These are phyloP conservation scores for Manis pentadactyla DNA, from an alignment of 2,797 vertebrate species.

Conservation along the genomic window DNA sequence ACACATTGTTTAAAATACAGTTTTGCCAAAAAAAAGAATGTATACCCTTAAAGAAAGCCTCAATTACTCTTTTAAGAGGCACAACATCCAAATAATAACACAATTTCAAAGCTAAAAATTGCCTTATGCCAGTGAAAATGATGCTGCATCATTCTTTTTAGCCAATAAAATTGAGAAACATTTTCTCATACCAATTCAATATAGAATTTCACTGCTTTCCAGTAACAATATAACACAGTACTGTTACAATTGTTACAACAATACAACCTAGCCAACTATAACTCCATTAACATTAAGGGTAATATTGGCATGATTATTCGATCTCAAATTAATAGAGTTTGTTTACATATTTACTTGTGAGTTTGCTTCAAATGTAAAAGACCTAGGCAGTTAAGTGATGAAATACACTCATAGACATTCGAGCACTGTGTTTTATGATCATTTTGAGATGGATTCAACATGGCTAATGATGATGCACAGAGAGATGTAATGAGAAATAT, in stretches of 20 bases:
- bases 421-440: not conserved
- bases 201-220: not conserved
- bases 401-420: not conserved
- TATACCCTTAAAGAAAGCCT: not conserved
- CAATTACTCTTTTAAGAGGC: not conserved
- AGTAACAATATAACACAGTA: not conserved
- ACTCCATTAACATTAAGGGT: not conserved
- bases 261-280: not conserved
- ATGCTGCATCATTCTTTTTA: not conserved
- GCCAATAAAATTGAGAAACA: not conserved
- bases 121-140: not conserved
- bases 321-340: not conserved
- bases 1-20: not conserved
- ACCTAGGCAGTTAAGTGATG: not conserved
- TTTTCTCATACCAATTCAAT: not conserved
- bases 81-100: not conserved
- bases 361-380: not conserved
- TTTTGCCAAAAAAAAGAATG: conserved; percentile 6
- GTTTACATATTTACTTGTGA: not conserved
- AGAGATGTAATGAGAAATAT: not conserved
- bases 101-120: not conserved
- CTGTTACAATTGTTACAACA: not conserved
- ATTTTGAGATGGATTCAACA: conserved; percentile 32
- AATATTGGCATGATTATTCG: not conserved
- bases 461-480: not conserved